A percentile compares a stretch with the other conserved stretches of the same genome.
Evolutionary conservation across 2,113 vertebrate species (phyloP).

Genomic region (Maccullochella peelii): DNA sequence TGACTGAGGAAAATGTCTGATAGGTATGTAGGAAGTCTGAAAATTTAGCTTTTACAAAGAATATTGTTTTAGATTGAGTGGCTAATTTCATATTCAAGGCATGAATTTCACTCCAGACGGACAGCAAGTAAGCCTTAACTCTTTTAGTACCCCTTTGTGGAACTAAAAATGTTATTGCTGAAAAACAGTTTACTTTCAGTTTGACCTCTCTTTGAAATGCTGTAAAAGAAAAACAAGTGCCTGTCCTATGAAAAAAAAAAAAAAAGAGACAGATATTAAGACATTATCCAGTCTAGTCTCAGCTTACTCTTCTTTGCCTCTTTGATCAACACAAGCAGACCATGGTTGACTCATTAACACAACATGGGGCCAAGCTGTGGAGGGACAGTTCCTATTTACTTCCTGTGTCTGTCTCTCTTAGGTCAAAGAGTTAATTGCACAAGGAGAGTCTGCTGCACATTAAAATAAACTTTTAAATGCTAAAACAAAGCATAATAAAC

Average conservation of each 20-base stretch:
- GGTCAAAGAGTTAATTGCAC: conserved; percentile 36
- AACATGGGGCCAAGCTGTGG: conserved; percentile 6
- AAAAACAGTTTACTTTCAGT: background rate
- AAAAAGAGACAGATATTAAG: background rate
- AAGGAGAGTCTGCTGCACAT: background rate
- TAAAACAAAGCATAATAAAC: background rate
- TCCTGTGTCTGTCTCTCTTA: conserved; percentile 44
- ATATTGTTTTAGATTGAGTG: background rate
- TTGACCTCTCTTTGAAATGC: background rate
- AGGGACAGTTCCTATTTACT: conserved; percentile 31
- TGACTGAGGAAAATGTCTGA: background rate
- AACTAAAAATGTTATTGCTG: background rate
- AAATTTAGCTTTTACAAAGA: conserved; percentile 7
- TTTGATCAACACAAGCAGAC: conserved; percentile 44
- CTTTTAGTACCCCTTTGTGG: background rate
- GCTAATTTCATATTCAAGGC: background rate
- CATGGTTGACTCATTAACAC: conserved; percentile 57
- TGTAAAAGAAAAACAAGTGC: background rate
- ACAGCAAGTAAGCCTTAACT: background rate
- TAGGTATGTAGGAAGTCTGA: background rate
- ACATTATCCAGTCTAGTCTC: background rate
- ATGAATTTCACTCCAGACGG: background rate
- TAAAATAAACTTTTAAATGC: background rate
- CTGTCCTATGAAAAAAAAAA: background rate
- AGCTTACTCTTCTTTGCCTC: background rate